Percentiles rank a stretch among this genome's conserved stretches.
Evolutionary conservation across 2,888 invertebrate species (phyloP).

Genomic region (Monopis laevigella): DNA sequence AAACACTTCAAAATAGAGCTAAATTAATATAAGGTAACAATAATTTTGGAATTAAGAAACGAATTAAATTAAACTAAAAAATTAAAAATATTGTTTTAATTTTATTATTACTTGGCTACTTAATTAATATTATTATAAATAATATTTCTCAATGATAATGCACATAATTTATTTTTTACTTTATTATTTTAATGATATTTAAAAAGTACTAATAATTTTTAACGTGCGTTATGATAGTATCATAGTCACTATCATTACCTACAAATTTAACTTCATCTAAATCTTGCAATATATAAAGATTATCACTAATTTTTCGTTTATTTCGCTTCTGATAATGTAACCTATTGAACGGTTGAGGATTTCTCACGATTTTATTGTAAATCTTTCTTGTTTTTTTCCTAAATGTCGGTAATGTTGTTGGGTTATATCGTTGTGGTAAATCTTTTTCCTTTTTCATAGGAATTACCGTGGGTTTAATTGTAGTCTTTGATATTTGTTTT

Average conservation of each 20-base stretch:
- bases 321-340: slow-evolving; percentile 22
- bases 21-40: no score
- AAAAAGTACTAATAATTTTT: slow-evolving; percentile 37
- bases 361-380: slow-evolving; percentile 30
- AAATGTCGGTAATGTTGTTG: neutral
- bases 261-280: slow-evolving; percentile 44
- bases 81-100: no score
- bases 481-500: neutral
- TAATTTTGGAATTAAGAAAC: no score
- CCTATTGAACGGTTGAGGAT: slow-evolving; percentile 40
- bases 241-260: slow-evolving; percentile 28
- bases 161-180: no score
- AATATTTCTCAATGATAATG: no score
- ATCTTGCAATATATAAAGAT: slow-evolving; percentile 38
- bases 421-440: neutral
- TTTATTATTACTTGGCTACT: no score
- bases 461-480: neutral
- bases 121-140: no score
- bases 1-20: no score
- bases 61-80: no score
- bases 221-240: slow-evolving; percentile 34
- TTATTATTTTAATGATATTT: no score
- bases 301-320: slow-evolving; percentile 29
- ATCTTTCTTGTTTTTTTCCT: neutral
- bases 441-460: neutral